Evolutionary conservation across 2,797 vertebrate species (phyloP), one percentile per base, ranked within the genome.

Genomic region (Sebastiscus tertius): DNA sequence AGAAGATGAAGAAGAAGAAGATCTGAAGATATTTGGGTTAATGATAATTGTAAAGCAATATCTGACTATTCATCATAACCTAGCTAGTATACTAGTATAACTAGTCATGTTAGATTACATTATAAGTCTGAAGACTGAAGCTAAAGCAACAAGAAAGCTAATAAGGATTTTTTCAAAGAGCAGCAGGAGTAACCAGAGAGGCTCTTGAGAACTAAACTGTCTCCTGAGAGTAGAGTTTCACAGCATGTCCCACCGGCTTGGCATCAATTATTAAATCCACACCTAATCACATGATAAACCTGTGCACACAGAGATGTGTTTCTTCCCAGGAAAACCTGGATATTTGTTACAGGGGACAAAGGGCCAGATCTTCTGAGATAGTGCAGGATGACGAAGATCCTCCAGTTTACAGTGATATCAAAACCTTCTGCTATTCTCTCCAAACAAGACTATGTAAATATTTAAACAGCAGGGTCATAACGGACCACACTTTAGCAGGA

Each of bases 211-310:
- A 82, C 84, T 72, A 79, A 87, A 87, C 83, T 88, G 86, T 80
- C 81, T 91, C 83, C 88, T 81, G 81, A 88, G 84, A 94, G 93
- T 95, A 93, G 16, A 90, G 88, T 97, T 96, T 95, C 95, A 94
- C 84, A 77, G 83, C 71, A 89, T 12, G 85, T 91, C 91, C 67
- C 64, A 26, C 89, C 82, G 29, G 20, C 88, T 87, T 58, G 55
- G 66, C 83, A 95, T 96, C 81, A 94, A 95, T 97, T 95, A 96
- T 89, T 96, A 90, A 97, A 71, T 65, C 87, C 82, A 88, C 80
- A 78, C 80, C 63, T 75, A 81, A 90, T 86, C 84, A 56, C 83
- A 82, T 79, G 77, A 75, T 83, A 88, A 92, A 92, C 88, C 79
- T 85, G 73, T 89, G 83, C 76, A 52, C 16, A 76, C 46, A 78